Base-by-base conservation (phyloP, 2,888 invertebrate species). In the Subacronicta megacephala region DNA sequence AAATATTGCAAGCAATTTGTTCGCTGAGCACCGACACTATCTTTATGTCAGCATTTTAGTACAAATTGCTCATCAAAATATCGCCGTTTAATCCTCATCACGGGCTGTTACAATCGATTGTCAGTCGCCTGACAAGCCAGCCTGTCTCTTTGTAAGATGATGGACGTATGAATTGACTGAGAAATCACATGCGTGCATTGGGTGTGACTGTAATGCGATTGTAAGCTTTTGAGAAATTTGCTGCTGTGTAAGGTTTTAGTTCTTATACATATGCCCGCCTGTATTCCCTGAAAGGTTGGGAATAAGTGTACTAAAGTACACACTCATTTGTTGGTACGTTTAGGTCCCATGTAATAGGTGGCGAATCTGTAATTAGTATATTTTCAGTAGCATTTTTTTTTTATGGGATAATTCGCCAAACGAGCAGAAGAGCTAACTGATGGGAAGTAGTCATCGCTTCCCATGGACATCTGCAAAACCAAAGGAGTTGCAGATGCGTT, bases 161-260 rank as follows among this genome's bases (percentile, higher is more conserved):
- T 87, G 78, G 89, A 89, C 89, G 77, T 76, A 76, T 88, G 88
- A 89, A 89, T 89, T 75, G 82, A 62, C 50, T 50, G 33, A 7
- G 16, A 1, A 15, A 36, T 12, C 13, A 41, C 41, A 6, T 31
- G 44, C 41, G 43, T 68, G 46, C 42, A 58, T 41, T 23, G 15
- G 40, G 42, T 37, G 31, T 51, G 31, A 46, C 41, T 43, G 36
- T 49, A 62, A 64, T 68, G 46, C 36, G 18, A 36, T 47, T 49
- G 20, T 35, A n/a, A 17, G 35, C 23, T 67, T 47, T 51, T 52
- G 46, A 26, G 46, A 59, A 66, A 50, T 36, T 33, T 44, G 36
- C 26, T 26, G 31, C 16, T 50, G 43, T 37, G 6, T 10, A 9
- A 23, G 23, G 9, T 23, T n/a, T n/a, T n/a, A n/a, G n/a, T n/a